phyloP scores from a whole-genome alignment of 2,113 vertebrate species.

The Callocephalon fimbriatum region DNA sequence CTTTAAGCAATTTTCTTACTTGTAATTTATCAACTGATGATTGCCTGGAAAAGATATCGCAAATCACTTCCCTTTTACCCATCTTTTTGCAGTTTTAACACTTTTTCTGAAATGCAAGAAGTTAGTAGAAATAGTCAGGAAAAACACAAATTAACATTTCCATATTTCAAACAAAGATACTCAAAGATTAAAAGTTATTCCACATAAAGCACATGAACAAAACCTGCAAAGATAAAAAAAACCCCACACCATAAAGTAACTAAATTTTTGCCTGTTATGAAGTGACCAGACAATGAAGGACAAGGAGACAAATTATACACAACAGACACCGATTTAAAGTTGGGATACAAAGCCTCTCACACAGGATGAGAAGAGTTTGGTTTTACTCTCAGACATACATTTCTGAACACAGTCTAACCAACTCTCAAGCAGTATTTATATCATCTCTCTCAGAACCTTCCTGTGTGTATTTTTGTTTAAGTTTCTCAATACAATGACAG shows the following conservation, averaged over 20 bases:
- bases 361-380: neutral
- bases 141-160: neutral
- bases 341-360: neutral
- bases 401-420: neutral
- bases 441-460: neutral
- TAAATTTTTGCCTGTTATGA: neutral
- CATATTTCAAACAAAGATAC: neutral
- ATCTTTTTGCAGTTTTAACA: neutral
- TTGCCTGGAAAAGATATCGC: neutral
- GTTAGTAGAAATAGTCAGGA: neutral
- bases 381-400: neutral
- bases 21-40: neutral
- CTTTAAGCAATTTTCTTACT: neutral
- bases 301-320: neutral
- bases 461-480: neutral
- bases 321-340: neutral
- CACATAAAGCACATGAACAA: neutral
- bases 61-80: neutral
- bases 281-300: neutral
- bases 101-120: neutral
- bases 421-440: neutral
- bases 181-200: neutral
- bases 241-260: neutral
- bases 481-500: neutral
- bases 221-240: neutral